Base-by-base conservation (phyloP, 2,888 invertebrate genomes). In the Dexiosoma caninum region DNA sequence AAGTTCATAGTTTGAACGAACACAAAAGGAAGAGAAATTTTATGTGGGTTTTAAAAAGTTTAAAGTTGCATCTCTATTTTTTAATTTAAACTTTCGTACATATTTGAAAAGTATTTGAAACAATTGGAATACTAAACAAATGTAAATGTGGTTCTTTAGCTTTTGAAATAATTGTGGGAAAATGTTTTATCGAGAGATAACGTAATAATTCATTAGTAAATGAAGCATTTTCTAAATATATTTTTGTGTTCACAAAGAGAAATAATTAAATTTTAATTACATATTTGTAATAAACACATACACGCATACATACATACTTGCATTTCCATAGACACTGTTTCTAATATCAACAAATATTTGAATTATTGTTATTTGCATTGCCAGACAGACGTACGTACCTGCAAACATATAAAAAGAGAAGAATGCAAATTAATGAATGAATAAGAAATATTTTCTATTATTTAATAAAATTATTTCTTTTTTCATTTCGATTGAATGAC, bases 231-330 rank as follows among this genome's bases (percentile, higher is more conserved):
- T 42, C 23, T 62, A 62, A 62, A 71, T 71, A 32, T 10, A 51
- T 21, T 53, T 23, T 30, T 51, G 10, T 16, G 10, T 16, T 53
- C 42, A 60, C 42, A 72, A 72, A 23, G 53, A n/a, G 42, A 62
- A 42, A 35, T 72, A 62, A 72, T 72, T 62, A 23, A 51, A 71
- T 71, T n/a, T 71, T 53, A 53, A 72, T 62, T 72, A 42, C 21
- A 51, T 60, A 30, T 42, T 49, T 59, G 14, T 6, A 62, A 51
- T n/a, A n/a, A n/a, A n/a, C n/a, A n/a, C n/a, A n/a, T n/a, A n/a
- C n/a, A n/a, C n/a, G n/a, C n/a, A n/a, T 32, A 59, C 42, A 16
- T 37, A 16, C 42, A 9, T 21, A 51, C 60, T 51, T 27, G 32
- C 60, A 51, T 16, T 30, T 40, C 5, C 19, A 37, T 16, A 27